Evolutionary conservation across 2,888 invertebrate species (phyloP), one percentile per base, ranked within the genome.

Genomic region (Cistogaster globosa): DNA sequence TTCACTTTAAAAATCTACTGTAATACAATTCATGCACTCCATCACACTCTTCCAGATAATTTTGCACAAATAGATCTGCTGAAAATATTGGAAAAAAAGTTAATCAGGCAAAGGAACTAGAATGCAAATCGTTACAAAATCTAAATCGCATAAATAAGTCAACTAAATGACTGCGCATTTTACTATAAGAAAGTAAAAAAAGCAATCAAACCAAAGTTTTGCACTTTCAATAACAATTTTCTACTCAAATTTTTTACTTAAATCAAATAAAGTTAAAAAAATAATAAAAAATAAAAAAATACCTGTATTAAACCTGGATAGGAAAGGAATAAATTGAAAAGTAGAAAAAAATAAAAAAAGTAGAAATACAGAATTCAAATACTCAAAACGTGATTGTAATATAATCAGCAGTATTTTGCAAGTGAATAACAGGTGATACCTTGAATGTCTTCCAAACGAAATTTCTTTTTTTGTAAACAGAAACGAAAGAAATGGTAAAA

Each of bases 171-270:
- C 63, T 85, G 74, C 74, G 78, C 82, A 72, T 71, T 78, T 71
- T 42, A 68, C 48, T 18, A 22, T 22, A 20, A 58, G 71, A 65
- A 53, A 20, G 11, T 20, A 26, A n/a, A 26, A 57, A 22, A 36
- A 48, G 16, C 53, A 76, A 69, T 58, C 55, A 51, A 62, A 55
- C 22, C 71, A 53, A 63, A 75, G 71, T 80, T 84, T 80, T 80
- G 80, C 82, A 78, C 78, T 85, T 85, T 78, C 82, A 85, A 85
- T 78, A 85, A 85, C 69, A 82, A 78, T 75, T 84, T 85, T 85
- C 77, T 74, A 77, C 81, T 85, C 78, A 82, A 85, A 84, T 78
- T 82, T 85, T 82, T 63, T 77, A 85, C 77, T 84, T 81, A 48
- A 77, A 20, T 62, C 77, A 67, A 78, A 67, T 32, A 55, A 42